Evolutionary conservation across 2,797 vertebrate species (phyloP).

Genomic region (Amphiprion clarkii): DNA sequence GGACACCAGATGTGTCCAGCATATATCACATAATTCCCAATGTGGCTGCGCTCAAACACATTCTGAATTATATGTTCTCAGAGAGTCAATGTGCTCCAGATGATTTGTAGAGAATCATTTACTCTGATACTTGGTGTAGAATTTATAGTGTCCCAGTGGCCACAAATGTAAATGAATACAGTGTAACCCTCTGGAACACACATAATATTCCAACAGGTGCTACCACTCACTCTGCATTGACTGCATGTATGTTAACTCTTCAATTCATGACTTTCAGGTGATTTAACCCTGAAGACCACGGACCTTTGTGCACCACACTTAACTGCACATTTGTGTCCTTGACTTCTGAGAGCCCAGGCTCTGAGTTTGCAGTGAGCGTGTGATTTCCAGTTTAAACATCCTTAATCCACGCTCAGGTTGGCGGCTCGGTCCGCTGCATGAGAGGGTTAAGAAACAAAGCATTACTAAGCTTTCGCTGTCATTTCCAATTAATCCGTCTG

Average conservation of each 20-base stretch:
- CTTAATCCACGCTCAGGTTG: constrained; percentile 43
- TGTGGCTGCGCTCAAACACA: constrained; percentile 27
- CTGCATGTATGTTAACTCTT: constrained; percentile 10
- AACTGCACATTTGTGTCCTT: constrained; percentile 48
- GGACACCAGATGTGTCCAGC: constrained; percentile 73
- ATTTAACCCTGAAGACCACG: constrained; percentile 18
- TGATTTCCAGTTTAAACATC: constrained; percentile 54
- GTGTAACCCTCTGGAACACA: constrained; percentile 7
- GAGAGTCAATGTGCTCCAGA: constrained; percentile 22
- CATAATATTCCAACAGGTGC: constrained; percentile 28
- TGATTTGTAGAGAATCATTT: constrained; percentile 47
- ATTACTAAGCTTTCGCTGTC: constrained; percentile 52
- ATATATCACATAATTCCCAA: constrained; percentile 44
- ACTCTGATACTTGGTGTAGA: neutral
- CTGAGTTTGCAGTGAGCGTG: constrained; percentile 27
- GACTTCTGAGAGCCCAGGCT: constrained; percentile 10
- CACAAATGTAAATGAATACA: constrained; percentile 24
- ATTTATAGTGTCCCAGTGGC: constrained; percentile 32
- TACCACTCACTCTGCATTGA: constrained; percentile 9
- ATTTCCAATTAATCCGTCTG: constrained; percentile 57
- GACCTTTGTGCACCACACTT: neutral
- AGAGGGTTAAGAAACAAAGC: constrained; percentile 36
- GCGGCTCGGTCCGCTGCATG: constrained; percentile 28
- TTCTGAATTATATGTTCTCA: constrained; percentile 43
- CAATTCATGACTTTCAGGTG: constrained; percentile 25